Base-by-base conservation (phyloP, 2,113 vertebrate species). In the Bostrychus sinensis region DNA sequence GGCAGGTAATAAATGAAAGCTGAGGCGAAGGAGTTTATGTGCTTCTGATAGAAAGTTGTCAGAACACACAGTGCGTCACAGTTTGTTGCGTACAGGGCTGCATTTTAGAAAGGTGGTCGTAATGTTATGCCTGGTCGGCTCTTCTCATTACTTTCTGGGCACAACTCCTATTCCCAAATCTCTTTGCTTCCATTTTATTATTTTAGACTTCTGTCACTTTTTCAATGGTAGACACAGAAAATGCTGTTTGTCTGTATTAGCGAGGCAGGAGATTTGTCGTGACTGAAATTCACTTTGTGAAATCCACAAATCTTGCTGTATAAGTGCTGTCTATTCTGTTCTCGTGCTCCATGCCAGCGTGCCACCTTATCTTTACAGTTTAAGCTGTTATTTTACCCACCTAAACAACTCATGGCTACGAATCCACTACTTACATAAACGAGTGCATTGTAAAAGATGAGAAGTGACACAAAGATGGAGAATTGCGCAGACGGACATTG, bases 221-320 rank as follows among this genome's bases (percentile, higher is more conserved):
- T 54, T 38, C 54, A 54, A 16, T 45, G 59, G n/a, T n/a, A 62
- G 54, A 65, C 57, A 41, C 14, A 46, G 51, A 59, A 57, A 50
- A 3, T 57, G 25, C 32, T 70, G 72, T 32, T 60, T 39, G 77
- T 66, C 66, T 32, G 55, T 68, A 67, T 75, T 60, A 78, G 51
- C 57, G 59, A 80, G 54, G 68, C 45, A 13, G 39, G 46, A 73
- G 65, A 62, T 64, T 68, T 73, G 30, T 62, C 53, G 37, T 36
- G 61, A 53, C 57, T 55, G 26, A 77, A 80, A 76, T 78, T 78
- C 69, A 70, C 77, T 80, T 53, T n/a, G n/a, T n/a, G n/a, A n/a
- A n/a, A n/a, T n/a, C n/a, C n/a, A n/a, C n/a, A n/a, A 73, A 53
- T 66, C 66, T 65, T 61, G 51, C 48, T 48, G 62, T 62, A 28